phyloP scores from a whole-genome alignment of 2,888 invertebrate genomes.

The Amphimallon solstitiale region DNA sequence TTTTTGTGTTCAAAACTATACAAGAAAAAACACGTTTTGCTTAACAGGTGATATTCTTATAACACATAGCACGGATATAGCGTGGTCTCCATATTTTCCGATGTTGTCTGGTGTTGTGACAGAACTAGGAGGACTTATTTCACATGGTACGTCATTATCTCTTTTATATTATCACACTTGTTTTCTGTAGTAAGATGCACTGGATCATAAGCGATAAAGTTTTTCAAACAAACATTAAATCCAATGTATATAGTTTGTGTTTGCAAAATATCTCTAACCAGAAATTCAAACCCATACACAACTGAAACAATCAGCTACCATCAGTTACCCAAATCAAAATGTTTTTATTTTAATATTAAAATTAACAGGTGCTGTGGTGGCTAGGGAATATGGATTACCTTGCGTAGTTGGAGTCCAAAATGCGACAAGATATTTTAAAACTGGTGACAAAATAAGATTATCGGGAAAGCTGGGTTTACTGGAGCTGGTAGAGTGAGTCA shows the following conservation, averaged over 20 bases:
- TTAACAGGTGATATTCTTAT: constrained; percentile 76
- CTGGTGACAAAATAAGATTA: constrained; percentile 72
- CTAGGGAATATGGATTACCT: constrained; percentile 84
- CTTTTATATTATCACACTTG: not conserved
- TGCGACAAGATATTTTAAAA: constrained; percentile 74
- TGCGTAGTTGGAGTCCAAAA: constrained; percentile 80
- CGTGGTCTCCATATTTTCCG: constrained; percentile 88
- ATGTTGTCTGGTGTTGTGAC: constrained; percentile 81
- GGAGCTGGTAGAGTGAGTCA: constrained; percentile 54
- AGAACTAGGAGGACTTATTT: constrained; percentile 84
- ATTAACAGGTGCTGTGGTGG: constrained; percentile 78
- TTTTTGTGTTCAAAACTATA: not conserved
- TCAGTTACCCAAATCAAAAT: no score
- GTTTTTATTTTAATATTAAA: not conserved
- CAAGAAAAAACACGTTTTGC: not conserved
- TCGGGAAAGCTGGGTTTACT: constrained; percentile 64
- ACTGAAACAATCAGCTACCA: no score
- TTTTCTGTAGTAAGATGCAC: no score
- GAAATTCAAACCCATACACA: no score
- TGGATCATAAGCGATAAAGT: no score
- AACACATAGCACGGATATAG: constrained; percentile 81
- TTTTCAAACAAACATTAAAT: no score
- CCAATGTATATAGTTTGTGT: no score
- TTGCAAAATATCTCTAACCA: no score
- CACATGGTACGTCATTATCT: constrained; percentile 71